Base-by-base conservation (phyloP, 2,888 invertebrate genomes). In the Dorcus parallelipipedus region DNA sequence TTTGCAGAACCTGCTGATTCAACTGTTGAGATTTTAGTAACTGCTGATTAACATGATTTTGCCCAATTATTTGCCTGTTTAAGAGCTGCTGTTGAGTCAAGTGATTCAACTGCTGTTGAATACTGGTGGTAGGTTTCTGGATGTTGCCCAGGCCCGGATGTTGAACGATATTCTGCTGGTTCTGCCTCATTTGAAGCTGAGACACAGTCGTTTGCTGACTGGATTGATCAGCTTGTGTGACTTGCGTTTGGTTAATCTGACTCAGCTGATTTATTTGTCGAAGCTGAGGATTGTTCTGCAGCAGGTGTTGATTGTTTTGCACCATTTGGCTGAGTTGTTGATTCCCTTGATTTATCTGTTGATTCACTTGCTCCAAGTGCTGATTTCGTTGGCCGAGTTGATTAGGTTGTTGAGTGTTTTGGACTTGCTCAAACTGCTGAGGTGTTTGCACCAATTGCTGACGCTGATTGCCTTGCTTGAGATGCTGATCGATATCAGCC, bases 11-110 rank as follows among this genome's bases (percentile, higher is more conserved):
- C 38, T 45, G 56, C 43, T 54, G 57, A 45, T 54, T 50, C 42
- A 63, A 57, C 26, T 81, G 80, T 47, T 82, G 76, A 54, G 72
- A 78, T 61, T 75, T 76, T 52, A 65, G 66, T 62, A 80, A 79
- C 60, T 81, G 81, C 60, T 81, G 71, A 61, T 33, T 33, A 1
- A 33, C 26, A 33, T 33, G 26, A 33, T 33, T 33, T 33, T 47
- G 49, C 39, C 52, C 55, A 54, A 45, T 55, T 42, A 43, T 49
- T 54, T 62, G 64, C 8, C 54, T 52, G 43, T 58, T 54, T 23
- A 59, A 26, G 52, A 56, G 33, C 39, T 58, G 59, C 9, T 54
- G 60, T 33, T 65, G 64, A 17, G 60, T 56, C 26, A 56, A 54
- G 26, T 56, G 53, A 26, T 45, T 52, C 8, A 56, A 45, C 3